Evolutionary conservation across 30 jellyfish, hydroid and myxozoan species (phyloP).

Genomic region (Catostylus mosaicus): DNA sequence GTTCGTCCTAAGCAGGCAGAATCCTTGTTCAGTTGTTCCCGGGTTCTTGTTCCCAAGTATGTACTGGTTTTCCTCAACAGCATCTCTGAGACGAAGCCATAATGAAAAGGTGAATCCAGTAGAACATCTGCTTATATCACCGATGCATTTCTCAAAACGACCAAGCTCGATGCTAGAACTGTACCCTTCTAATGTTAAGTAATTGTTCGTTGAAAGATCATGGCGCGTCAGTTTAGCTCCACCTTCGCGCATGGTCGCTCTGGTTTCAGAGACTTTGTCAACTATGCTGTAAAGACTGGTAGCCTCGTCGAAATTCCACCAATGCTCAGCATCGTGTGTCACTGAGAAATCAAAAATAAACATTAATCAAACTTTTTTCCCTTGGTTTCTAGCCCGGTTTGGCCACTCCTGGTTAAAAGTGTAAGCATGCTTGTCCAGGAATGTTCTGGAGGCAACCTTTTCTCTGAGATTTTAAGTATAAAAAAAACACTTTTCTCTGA

Average conservation of each 20-base stretch:
- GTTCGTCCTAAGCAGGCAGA: slow-evolving; percentile 16
- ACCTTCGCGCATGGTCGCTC: slow-evolving; percentile 47
- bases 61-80: slow-evolving; percentile 28
- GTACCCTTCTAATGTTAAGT: slow-evolving; percentile 50
- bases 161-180: slow-evolving; percentile 74
- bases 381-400: too few species aligned
- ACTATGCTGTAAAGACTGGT: slow-evolving; percentile 54
- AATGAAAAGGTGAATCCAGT: slow-evolving; percentile 60
- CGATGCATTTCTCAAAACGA: slow-evolving; percentile 51
- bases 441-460: too few species aligned
- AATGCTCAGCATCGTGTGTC: slow-evolving; percentile 26
- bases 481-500: too few species aligned
- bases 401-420: too few species aligned
- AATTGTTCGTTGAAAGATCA: slow-evolving; percentile 42
- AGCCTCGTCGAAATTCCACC: slow-evolving; percentile 74
- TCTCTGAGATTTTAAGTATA: too few species aligned
- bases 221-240: slow-evolving; percentile 65
- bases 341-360: too few species aligned
- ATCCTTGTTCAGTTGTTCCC: slow-evolving; percentile 18
- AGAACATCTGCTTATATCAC: slow-evolving; percentile 32
- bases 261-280: slow-evolving; percentile 48
- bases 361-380: too few species aligned
- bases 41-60: slow-evolving; percentile 31
- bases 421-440: too few species aligned
- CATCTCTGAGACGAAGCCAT: slow-evolving; percentile 61